Base-by-base conservation (phyloP, 2,797 vertebrate species). In the Chaetophractus vellerosus region DNA sequence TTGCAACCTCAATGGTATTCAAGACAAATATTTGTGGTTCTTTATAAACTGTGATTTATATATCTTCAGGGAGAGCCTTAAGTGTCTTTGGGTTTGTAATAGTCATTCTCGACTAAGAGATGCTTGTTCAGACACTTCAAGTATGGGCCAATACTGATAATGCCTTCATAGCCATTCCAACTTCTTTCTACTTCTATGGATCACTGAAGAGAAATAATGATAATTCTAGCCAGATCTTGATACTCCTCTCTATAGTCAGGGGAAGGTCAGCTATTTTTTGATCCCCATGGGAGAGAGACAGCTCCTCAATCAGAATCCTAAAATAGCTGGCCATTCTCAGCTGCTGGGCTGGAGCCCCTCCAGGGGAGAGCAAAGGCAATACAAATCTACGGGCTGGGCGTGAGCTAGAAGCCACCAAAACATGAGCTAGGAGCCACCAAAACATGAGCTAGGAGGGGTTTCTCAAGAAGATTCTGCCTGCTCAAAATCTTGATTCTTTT, bases 191-290 rank as follows among this genome's bases (percentile, higher is more conserved):
- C 83, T 85, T 95, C 83, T 94, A 68, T 94, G 95, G 95, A 74
- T 97, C 85, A 84, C 93, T 90, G 97, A 97, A 83, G 88, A 98
- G 97, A 96, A 97, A 95, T 96, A 96, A 96, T 86, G 95, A 97
- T 97, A 94, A 97, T 97, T 98, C 71, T 84, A 96, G 97, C 95
- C 94, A 97, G 74, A 95, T 97, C 80, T 85, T 92, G 90, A 87
- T 87, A 90, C 76, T 52, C 66, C 86, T 76, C 71, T 94, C 96
- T 94, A 95, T 96, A 96, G 76, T 97, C 96, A 96, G 88, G 95
- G 97, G 98, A 98, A 99, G 98, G 99, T 99, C 98, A 97, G 98
- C 91, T 98, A 99, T 99, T 99, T 99, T 97, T 99, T 99, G 99
- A 98, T 98, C 36, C 93, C 90, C 88, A 59, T 1, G 85, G 90